Percentiles rank a stretch among this genome's conserved stretches.
Evolutionary conservation across 2,797 vertebrate species (phyloP).

Genomic region (Acanthurus tractus): DNA sequence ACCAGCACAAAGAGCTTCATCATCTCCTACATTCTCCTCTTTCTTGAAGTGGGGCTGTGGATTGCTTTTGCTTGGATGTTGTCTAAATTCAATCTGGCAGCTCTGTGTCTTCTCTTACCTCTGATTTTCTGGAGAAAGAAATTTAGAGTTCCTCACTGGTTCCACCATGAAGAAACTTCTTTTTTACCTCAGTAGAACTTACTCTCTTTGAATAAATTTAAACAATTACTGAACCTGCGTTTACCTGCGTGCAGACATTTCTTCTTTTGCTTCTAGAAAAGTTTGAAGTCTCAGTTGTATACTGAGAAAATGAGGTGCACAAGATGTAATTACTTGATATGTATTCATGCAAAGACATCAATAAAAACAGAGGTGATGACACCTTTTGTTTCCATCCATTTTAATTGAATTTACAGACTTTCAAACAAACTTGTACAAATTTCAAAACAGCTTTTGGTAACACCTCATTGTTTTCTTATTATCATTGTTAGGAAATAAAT

Average conservation of each 20-base stretch:
- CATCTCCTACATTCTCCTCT: conserved; percentile 24
- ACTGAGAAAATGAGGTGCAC: neutral
- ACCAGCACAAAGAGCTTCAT: neutral
- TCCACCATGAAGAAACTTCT: neutral
- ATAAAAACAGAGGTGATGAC: conserved; percentile 1
- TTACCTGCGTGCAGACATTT: neutral
- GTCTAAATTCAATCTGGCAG: conserved; percentile 48
- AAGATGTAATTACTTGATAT: no score
- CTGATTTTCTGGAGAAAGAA: conserved; percentile 16
- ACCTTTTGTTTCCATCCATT: conserved; percentile 78
- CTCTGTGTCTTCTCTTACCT: conserved; percentile 59
- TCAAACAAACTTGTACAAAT: conserved; percentile 88
- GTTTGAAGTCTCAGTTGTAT: neutral
- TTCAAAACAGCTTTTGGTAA: conserved; percentile 87
- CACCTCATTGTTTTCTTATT: conserved; percentile 70
- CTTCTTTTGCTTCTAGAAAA: neutral
- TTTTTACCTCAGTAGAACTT: neutral
- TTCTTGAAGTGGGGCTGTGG: conserved; percentile 54
- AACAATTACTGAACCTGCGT: neutral
- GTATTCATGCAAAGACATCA: neutral
- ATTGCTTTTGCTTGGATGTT: conserved; percentile 56
- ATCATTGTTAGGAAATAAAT: conserved; percentile 82
- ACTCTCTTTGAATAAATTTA: neutral
- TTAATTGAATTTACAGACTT: conserved; percentile 87
- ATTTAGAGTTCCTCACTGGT: neutral